Base-by-base conservation (phyloP, 2,113 vertebrate genomes). In the Marmota monax region DNA sequence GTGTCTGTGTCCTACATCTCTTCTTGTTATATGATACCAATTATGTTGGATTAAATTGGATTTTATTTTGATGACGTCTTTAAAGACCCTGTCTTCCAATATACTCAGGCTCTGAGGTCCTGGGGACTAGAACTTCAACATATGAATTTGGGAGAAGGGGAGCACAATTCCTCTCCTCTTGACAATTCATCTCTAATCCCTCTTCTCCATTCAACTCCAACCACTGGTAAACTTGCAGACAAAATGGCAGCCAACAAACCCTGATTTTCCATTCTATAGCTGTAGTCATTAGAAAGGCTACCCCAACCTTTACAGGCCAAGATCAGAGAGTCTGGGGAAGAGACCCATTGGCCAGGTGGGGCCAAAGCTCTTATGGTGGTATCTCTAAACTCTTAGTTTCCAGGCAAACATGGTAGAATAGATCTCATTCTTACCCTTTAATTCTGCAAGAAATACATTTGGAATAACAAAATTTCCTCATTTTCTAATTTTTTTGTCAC, bases 401-500 rank as follows among this genome's bases (percentile, higher is more conserved):
- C 76, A 69, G n/a, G 23, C 25, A 82, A 94, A 29, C 1, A 72
- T 1, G 25, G 12, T 20, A 16, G 27, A 91, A 94, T 58, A 5
- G 45, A 23, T 88, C 18, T 61, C 61, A 63, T 73, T 45, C 11
- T 67, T 48, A 78, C 0, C 27, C 34, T 42, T 18, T 3, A n/a
- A 32, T 85, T 90, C 94, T 92, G 56, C 29, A 42, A 48, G 90
- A 32, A 92, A 63, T 39, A 29, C 16, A 56, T 58, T 29, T 73
- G 13, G 25, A 58, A 84, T 73, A 67, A 23, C 25, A 17, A 58
- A 27, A 84, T 53, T 51, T 63, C 73, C 12, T 95, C 34, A 5
- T 72, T 93, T 96, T 86, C 48, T 92, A 95, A 89, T 74, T 84
- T 29, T 85, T 29, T 85, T 48, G 56, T 91, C 88, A 37, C n/a